Percentiles rank a stretch among this genome's conserved stretches.
Evolutionary conservation across 2,888 invertebrate species (phyloP).

Genomic region (Epirrhoe alternata): DNA sequence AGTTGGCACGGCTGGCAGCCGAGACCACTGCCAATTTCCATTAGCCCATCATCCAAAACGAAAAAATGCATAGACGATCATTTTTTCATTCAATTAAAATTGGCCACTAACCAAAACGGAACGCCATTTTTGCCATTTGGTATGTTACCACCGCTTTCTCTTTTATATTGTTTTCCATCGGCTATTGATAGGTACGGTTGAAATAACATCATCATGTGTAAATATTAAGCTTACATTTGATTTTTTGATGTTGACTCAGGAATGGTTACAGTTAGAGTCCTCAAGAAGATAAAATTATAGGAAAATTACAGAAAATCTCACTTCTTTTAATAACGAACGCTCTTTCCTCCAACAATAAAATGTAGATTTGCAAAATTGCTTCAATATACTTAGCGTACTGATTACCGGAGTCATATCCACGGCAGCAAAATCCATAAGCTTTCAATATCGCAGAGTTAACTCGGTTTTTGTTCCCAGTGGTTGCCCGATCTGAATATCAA

Average conservation of each 20-base stretch:
- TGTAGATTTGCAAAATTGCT: conserved; percentile 45
- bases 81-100: conserved; percentile 85
- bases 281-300: conserved; percentile 13
- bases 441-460: conserved; percentile 83
- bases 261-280: neutral
- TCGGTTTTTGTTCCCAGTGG: conserved; percentile 82
- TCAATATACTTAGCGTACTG: conserved; percentile 57
- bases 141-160: conserved; percentile 44
- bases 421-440: conserved; percentile 82
- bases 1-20: conserved; percentile 79
- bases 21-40: conserved; percentile 85
- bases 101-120: conserved; percentile 77
- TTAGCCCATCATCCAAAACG: conserved; percentile 85
- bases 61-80: conserved; percentile 84
- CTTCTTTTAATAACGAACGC: conserved; percentile 21
- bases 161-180: conserved; percentile 23
- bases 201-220: conserved; percentile 24
- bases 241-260: neutral
- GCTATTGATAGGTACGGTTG: conserved; percentile 29
- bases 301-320: conserved; percentile 24
- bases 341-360: conserved; percentile 32
- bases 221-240: conserved; percentile 25
- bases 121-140: conserved; percentile 54
- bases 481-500: conserved; percentile 83
- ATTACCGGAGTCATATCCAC: conserved; percentile 68